Percentiles rank a stretch among this genome's conserved stretches.
Evolutionary conservation across 1,140 invertebrate genomes (phyloP).

Genomic region (Drosophila murphyi): DNA sequence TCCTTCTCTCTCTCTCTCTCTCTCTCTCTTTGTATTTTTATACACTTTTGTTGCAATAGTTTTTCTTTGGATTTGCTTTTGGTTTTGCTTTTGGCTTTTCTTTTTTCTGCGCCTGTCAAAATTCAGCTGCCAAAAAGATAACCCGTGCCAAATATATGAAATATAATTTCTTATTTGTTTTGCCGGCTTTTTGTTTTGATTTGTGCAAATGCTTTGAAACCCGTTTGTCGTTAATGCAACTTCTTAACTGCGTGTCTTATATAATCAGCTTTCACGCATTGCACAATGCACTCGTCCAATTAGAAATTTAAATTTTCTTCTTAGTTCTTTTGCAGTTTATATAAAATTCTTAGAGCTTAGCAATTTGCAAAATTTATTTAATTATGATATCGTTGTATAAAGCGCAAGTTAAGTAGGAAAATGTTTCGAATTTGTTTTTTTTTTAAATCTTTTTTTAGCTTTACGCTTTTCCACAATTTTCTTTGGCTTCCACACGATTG

Average conservation of each 20-base stretch:
- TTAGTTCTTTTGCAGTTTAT: no score
- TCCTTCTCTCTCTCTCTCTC: conserved; percentile 18
- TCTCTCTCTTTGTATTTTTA: conserved; percentile 33
- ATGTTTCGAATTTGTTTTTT: not conserved
- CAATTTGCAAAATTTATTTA: conserved; percentile 6
- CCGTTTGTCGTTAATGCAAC: conserved; percentile 2
- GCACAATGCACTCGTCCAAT: conserved; percentile 30
- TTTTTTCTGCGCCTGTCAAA: conserved; percentile 66
- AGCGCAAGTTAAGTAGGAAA: conserved; percentile 15
- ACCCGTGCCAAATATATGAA: conserved; percentile 45
- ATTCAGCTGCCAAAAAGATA: conserved; percentile 46
- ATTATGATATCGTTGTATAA: conserved; percentile 18
- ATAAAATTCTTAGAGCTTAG: not conserved
- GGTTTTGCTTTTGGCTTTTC: not conserved
- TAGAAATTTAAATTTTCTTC: not conserved
- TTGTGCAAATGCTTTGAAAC: conserved; percentile 8
- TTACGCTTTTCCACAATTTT: conserved; percentile 45
- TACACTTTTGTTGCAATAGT: conserved; percentile 40
- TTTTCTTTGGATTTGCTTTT: conserved; percentile 28
- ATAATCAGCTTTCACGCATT: conserved; percentile 62
- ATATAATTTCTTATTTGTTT: conserved; percentile 37
- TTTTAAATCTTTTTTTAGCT: not conserved
- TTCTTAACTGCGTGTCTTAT: conserved; percentile 50
- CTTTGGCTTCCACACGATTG: conserved; percentile 70
- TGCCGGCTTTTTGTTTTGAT: conserved; percentile 65